phyloP scores from a whole-genome alignment of 35 echinoderm and acorn worm genomes.

The Lytechinus pictus region DNA sequence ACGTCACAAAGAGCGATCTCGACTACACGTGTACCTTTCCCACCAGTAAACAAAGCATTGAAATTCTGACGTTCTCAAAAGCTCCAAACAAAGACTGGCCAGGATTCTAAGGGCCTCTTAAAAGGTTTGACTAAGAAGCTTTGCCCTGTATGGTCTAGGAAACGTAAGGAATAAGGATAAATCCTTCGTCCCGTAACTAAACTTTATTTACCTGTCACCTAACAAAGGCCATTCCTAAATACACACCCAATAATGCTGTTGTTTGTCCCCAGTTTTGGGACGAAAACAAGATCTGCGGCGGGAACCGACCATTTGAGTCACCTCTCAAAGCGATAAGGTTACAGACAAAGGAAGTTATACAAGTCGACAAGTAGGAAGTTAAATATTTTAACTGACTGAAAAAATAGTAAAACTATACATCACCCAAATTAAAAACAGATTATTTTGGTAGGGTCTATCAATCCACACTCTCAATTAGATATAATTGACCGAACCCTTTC shows the following conservation, averaged over 20 bases:
- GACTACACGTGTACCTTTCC: background rate
- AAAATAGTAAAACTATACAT: background rate
- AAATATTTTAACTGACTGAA: background rate
- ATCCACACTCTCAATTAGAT: background rate
- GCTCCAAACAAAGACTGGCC: background rate
- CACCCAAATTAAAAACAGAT: background rate
- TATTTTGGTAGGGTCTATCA: conserved; percentile 1
- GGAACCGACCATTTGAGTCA: background rate
- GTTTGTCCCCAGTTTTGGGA: background rate
- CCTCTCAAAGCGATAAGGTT: background rate
- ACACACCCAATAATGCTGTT: background rate
- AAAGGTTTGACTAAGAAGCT: background rate
- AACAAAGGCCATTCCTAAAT: conserved; percentile 2
- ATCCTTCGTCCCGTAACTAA: background rate
- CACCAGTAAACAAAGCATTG: conserved; percentile 3
- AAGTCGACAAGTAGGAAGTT: background rate
- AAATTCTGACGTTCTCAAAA: background rate
- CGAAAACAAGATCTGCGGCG: background rate
- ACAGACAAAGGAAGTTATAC: background rate
- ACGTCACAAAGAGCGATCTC: background rate
- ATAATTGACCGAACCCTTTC: background rate
- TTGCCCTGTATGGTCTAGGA: background rate
- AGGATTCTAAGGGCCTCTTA: background rate
- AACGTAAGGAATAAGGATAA: background rate
- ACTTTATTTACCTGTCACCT: conserved; percentile 11